phyloP scores from a whole-genome alignment of 2,113 vertebrate species.

The Neomonachus schauinslandi region DNA sequence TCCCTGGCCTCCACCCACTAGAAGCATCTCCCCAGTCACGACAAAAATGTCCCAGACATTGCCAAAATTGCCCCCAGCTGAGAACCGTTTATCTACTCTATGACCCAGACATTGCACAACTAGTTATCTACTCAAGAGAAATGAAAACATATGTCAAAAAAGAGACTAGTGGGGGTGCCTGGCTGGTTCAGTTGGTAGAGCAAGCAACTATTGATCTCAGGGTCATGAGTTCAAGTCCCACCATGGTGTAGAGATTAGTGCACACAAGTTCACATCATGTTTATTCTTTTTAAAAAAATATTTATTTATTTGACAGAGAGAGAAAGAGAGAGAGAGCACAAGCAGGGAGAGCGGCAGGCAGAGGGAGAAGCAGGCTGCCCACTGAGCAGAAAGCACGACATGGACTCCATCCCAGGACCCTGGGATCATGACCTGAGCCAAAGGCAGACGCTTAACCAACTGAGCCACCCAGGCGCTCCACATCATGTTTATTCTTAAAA shows the following conservation, averaged over 20 bases:
- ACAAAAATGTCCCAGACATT: not conserved
- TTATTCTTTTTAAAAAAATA: not conserved
- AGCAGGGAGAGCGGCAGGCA: too few species aligned
- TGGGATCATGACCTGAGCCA: too few species aligned
- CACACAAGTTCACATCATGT: not conserved
- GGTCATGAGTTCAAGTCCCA: not conserved
- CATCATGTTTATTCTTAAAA: conserved; percentile 18
- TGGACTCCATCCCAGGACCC: too few species aligned
- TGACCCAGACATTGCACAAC: not conserved
- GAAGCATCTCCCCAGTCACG: not conserved
- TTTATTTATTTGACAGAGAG: too few species aligned
- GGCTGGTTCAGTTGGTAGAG: not conserved
- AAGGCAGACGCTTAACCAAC: too few species aligned
- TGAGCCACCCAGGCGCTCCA: too few species aligned
- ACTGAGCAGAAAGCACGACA: too few species aligned
- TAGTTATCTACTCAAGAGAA: not conserved
- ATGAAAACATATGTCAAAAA: not conserved
- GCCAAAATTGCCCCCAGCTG: not conserved
- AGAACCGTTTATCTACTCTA: not conserved
- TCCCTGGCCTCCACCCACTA: not conserved
- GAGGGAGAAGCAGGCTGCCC: too few species aligned
- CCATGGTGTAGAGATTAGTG: not conserved
- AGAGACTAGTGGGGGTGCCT: not conserved
- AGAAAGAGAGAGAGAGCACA: too few species aligned
- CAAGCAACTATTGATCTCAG: not conserved